A percentile compares a stretch with the other conserved stretches of the same genome.
These are phyloP conservation scores for Syritta pipiens DNA, from an alignment of 2,888 invertebrate species.

Conservation along the genomic window DNA sequence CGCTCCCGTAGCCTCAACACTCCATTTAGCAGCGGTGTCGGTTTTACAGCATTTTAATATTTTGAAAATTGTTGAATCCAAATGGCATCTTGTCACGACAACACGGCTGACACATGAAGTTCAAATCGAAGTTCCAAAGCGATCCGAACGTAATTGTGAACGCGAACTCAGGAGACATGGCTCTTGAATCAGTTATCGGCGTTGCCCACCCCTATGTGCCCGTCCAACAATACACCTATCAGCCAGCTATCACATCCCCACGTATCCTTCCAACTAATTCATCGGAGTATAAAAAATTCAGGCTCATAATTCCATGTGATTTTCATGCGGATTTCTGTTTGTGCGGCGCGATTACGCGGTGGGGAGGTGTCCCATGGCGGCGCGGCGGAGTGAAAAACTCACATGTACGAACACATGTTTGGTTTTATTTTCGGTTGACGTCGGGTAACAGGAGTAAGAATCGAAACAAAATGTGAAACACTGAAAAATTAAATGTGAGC, in stretches of 20 bases:
- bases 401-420: conserved; percentile 36
- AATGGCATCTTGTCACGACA: conserved; percentile 58
- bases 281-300: conserved; percentile 37
- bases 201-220: background rate
- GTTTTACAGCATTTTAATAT: conserved; percentile 53
- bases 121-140: conserved; percentile 37
- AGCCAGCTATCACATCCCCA: background rate
- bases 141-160: conserved; percentile 19
- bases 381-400: conserved; percentile 10
- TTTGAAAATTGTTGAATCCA: conserved; percentile 32
- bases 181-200: background rate
- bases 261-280: conserved; percentile 30
- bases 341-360: conserved; percentile 32
- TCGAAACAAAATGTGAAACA: conserved; percentile 50
- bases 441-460: conserved; percentile 33
- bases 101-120: conserved; percentile 29
- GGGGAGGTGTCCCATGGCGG: background rate
- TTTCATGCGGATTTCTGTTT: conserved; percentile 34
- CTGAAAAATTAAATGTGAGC: conserved; percentile 56
- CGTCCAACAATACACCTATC: background rate
- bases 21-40: conserved; percentile 31
- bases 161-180: background rate
- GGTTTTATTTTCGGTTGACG: conserved; percentile 50
- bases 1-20: conserved; percentile 1
- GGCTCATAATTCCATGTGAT: conserved; percentile 38